These are phyloP conservation scores for Lampris megalopsis DNA, from an alignment of 2,113 vertebrate species.

Conservation along the genomic window DNA sequence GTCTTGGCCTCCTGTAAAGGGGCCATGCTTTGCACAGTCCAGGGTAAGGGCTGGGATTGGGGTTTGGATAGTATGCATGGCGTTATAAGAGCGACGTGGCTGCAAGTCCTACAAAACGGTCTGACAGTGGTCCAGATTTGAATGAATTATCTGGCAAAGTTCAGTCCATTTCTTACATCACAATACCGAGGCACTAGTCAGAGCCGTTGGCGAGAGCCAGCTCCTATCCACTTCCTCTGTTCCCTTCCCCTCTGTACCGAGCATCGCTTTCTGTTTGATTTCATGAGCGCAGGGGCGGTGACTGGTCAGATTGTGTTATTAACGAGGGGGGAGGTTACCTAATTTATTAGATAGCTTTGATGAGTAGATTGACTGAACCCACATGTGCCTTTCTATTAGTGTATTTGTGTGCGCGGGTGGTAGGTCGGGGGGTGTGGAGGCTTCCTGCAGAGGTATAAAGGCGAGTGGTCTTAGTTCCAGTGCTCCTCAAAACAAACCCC, in stretches of 20 bases:
- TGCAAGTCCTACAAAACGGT: no score
- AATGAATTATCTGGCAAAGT: no score
- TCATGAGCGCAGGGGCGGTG: slow-evolving; percentile 1
- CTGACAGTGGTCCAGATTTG: no score
- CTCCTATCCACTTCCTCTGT: not conserved
- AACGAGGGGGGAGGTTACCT: slow-evolving; percentile 2
- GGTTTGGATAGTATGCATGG: no score
- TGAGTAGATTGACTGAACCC: not conserved
- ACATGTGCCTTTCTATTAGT: not conserved
- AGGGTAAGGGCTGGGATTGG: no score
- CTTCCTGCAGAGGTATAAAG: not conserved
- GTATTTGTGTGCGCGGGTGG: not conserved
- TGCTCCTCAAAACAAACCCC: not conserved
- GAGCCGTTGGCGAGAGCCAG: not conserved
- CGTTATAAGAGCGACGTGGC: no score
- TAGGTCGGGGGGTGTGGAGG: not conserved
- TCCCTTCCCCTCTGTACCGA: not conserved
- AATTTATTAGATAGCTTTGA: slow-evolving; percentile 14
- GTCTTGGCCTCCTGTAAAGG: not conserved
- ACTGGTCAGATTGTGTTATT: not conserved
- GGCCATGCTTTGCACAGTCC: not conserved
- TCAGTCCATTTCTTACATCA: no score
- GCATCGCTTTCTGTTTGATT: not conserved
- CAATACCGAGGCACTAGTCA: no score
- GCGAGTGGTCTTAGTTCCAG: not conserved